These are phyloP conservation scores for Hirundichthys speculiger DNA, from an alignment of 2,113 vertebrate genomes.

Conservation along the genomic window DNA sequence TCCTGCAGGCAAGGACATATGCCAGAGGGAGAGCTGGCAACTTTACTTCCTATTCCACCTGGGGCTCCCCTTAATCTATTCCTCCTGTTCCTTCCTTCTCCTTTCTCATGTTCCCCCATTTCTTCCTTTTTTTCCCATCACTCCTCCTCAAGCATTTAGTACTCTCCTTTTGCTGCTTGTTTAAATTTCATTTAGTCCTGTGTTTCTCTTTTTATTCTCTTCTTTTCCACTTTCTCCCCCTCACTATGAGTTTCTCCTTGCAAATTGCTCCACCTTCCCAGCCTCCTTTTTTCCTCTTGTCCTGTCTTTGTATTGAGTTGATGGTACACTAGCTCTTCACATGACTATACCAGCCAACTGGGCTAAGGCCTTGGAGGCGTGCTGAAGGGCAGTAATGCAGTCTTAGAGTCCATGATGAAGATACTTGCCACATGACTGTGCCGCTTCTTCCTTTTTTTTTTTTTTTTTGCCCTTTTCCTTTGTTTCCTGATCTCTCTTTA, in stretches of 20 bases:
- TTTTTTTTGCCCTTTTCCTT: not conserved
- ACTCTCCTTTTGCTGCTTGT: not conserved
- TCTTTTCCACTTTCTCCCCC: constrained; percentile 5
- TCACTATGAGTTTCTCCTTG: constrained; percentile 5
- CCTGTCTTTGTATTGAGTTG: constrained; percentile 36
- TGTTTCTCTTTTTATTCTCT: not conserved
- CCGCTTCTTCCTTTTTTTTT: constrained; percentile 18
- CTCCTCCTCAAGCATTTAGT: not conserved
- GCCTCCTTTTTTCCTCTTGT: constrained; percentile 10
- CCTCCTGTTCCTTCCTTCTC: constrained; percentile 56
- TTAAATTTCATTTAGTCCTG: not conserved
- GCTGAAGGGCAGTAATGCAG: constrained; percentile 49
- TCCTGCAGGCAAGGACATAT: constrained; percentile 77
- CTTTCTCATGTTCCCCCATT: constrained; percentile 28
- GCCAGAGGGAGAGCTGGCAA: constrained; percentile 83
- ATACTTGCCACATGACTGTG: constrained; percentile 47
- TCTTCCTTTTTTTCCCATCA: constrained; percentile 27
- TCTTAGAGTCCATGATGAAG: constrained; percentile 49
- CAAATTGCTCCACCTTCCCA: not conserved
- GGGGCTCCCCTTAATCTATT: constrained; percentile 74
- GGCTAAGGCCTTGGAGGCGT: constrained; percentile 63
- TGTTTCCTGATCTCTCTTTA: not conserved
- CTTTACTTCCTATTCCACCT: constrained; percentile 79
- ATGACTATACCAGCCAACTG: constrained; percentile 64
- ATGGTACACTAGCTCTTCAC: constrained; percentile 45